Evolutionary conservation across 2,113 vertebrate species (phyloP), one percentile per base, ranked within the genome.

Genomic region (Rhea americana): DNA sequence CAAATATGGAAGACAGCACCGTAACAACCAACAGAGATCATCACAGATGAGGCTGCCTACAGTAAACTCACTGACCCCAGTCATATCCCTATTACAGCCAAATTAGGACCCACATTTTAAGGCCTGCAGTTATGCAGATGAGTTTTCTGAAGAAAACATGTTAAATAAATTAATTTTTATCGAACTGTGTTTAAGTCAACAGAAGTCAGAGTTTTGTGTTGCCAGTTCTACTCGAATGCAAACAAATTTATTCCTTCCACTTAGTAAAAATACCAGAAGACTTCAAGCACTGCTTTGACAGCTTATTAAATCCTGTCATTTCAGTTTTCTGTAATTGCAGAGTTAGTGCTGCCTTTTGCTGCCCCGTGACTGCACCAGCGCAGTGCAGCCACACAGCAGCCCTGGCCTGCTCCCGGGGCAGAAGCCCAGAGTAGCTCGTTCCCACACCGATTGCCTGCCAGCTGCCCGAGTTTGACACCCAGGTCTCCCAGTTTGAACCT

Each of bases 251-350:
- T 93, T 91, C 82, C 68, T 56, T 85, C 65, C 56, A 43, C 71
- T 37, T 37, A 39, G 63, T 47, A 24, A 80, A 89, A 88, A 84
- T 17, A 87, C 14, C 72, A 81, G 51, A 43, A 68, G 76, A 81
- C 75, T 81, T 91, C 93, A 94, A 58, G 74, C 72, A 85, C 28
- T 19, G 51, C 76, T 81, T 75, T 81, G 87, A 86, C 67, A 91
- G 39, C 35, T 76, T 67, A 55, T 47, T 80, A 91, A 95, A 89
- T 85, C 82, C 72, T 83, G 76, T 41, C 28, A 9, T 35, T 77
- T 80, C 28, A 16, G 74, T 71, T 77, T 76, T 41, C 47, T 6
- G 1, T 35, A 71, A 66, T 68, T 78, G 82, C 65, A 85, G 68
- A 77, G 76, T 59, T 81, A 24, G 75, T 6, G 2, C 50, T 67